These are phyloP conservation scores for Clusia tigrina DNA, from an alignment of 2,888 invertebrate genomes.

Conservation along the genomic window DNA sequence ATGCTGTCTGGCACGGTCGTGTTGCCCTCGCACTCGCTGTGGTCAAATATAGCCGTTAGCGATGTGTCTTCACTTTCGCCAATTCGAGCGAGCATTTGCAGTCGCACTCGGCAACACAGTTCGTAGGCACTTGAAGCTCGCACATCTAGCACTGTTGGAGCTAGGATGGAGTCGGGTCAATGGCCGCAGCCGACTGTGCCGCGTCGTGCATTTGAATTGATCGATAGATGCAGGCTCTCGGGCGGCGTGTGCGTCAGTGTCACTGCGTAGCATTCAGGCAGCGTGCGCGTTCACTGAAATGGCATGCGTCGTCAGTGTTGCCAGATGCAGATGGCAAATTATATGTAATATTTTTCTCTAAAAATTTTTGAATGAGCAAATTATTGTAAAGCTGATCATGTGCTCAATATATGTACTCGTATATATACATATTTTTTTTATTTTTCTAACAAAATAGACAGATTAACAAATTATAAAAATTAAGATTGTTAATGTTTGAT, in stretches of 20 bases:
- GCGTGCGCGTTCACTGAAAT: constrained; percentile 10
- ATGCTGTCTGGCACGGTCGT: neutral
- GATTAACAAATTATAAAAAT: too few species aligned
- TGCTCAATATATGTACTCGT: too few species aligned
- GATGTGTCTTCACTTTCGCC: constrained; percentile 59
- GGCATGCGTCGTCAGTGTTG: neutral
- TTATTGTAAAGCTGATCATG: too few species aligned
- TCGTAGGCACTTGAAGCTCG: too few species aligned
- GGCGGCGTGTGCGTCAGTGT: constrained; percentile 29
- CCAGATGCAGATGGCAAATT: neutral
- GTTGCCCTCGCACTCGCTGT: neutral
- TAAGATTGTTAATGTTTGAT: too few species aligned
- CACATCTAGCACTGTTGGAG: neutral
- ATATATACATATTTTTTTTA: too few species aligned
- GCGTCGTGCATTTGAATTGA: neutral
- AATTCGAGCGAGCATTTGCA: constrained; percentile 35
- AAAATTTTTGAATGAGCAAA: too few species aligned
- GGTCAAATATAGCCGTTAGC: constrained; percentile 26
- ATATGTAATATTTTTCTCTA: too few species aligned
- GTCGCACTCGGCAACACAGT: neutral
- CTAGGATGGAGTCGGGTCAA: constrained; percentile 43
- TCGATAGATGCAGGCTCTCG: neutral
- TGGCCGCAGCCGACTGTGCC: constrained; percentile 34
- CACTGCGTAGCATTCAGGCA: too few species aligned
- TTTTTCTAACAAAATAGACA: too few species aligned